phyloP scores from a whole-genome alignment of 2,113 vertebrate species.

The Rhea americana region DNA sequence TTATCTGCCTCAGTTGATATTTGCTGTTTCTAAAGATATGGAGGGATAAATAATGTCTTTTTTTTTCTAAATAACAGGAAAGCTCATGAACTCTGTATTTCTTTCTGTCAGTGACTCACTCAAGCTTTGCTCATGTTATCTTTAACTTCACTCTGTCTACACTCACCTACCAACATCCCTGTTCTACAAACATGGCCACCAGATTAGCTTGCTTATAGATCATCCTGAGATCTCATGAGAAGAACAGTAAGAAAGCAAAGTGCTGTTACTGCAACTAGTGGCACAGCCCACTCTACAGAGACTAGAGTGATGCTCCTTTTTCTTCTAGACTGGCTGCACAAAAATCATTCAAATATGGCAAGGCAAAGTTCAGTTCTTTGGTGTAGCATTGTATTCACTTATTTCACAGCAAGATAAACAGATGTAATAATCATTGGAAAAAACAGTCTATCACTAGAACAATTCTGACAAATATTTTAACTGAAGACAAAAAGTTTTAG shows the following conservation, averaged over 20 bases:
- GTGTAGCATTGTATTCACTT: accelerated
- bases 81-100: background rate
- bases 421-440: background rate
- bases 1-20: background rate
- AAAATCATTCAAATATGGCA: accelerated
- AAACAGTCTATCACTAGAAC: background rate
- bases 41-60: background rate
- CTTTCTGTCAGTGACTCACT: background rate
- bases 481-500: background rate
- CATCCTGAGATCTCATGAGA: background rate
- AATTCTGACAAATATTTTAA: background rate
- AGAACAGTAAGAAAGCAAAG: background rate
- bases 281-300: background rate
- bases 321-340: background rate
- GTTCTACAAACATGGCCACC: background rate
- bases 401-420: background rate
- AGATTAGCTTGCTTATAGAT: background rate
- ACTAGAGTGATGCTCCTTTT: background rate
- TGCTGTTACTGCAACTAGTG: background rate
- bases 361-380: background rate
- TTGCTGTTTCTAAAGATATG: background rate
- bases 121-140: background rate
- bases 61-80: background rate
- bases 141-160: background rate
- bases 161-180: background rate